These are phyloP conservation scores for Toxostoma redivivum DNA, from an alignment of 2,113 vertebrate genomes.

Conservation along the genomic window DNA sequence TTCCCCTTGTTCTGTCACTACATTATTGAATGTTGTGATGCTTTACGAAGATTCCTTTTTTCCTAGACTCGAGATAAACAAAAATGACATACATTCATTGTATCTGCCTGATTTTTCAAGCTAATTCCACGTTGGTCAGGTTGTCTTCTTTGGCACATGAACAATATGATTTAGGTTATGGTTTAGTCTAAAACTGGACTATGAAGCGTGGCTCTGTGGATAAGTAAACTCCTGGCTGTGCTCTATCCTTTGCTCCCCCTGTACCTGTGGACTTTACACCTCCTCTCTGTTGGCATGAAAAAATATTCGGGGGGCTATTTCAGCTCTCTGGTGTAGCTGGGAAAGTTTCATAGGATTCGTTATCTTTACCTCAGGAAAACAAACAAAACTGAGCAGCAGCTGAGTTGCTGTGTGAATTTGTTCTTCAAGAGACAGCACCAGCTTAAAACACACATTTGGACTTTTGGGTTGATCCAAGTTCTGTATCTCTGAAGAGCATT, in stretches of 20 bases:
- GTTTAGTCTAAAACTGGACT: background rate
- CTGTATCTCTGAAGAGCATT: background rate
- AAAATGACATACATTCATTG: background rate
- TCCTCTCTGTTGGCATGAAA: background rate
- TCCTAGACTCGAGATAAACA: background rate
- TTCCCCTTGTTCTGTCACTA: background rate
- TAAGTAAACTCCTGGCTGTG: background rate
- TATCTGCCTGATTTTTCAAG: background rate
- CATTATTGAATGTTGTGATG: background rate
- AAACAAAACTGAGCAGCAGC: background rate
- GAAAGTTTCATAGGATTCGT: background rate
- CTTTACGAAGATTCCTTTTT: background rate
- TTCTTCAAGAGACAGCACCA: background rate
- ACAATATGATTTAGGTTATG: background rate
- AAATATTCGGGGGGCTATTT: background rate
- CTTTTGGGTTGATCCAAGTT: background rate
- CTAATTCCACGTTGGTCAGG: background rate
- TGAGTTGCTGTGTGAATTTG: background rate
- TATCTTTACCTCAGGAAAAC: background rate
- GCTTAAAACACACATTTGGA: background rate
- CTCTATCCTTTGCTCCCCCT: background rate
- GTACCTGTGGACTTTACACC: background rate
- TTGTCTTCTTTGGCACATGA: background rate
- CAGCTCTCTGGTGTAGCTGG: background rate
- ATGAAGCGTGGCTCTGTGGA: fast-evolving